Base-by-base conservation (phyloP, 2,888 invertebrate genomes). In the Temnothorax ravouxi region DNA sequence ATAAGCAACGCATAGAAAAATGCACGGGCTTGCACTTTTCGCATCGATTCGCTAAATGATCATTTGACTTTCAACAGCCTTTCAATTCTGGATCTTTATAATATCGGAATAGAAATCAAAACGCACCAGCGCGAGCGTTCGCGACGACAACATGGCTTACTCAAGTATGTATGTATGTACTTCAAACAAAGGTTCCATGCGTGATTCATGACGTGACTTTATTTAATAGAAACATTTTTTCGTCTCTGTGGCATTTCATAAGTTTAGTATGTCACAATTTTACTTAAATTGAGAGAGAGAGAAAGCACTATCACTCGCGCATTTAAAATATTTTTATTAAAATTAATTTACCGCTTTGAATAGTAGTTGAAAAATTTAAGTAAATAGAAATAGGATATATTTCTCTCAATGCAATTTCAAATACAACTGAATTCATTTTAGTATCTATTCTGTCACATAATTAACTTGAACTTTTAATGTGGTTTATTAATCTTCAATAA, bases 1-100 rank as follows among this genome's bases (percentile, higher is more conserved):
- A 88, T 85, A 85, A 84, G 71, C 62, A 52, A 47, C 25, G 21
- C 25, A 29, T 74, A 61, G 82, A 44, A 88, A 87, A 85, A 83
- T 79, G 85, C 77, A 56, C 54, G 29, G 21, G 9, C 52, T 34
- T 59, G 88, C 85, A 86, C 52, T 79, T 81, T 84, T 50, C 18
- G 41, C 13, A 25, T 69, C 64, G 13, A 9, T 54, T 18, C 29
- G 79, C 74, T 50, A 59, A 83, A 77, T 52, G 62, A 61, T n/a
- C 61, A 38, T 72, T 25, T 56, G 29, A 84, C 69, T 86, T 81
- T 84, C 71, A 29, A 54, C 71, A 25, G 52, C 18, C 11, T 44
- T 21, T 71, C 21, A 54, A 41, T 54, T 56, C 56, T 13, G 6
- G 4, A 71, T 79, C 11, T 25, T 25, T 3, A 29, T 41, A 21